Base-by-base conservation (phyloP, 2,113 vertebrate genomes). In the Eubucco bourcierii region DNA sequence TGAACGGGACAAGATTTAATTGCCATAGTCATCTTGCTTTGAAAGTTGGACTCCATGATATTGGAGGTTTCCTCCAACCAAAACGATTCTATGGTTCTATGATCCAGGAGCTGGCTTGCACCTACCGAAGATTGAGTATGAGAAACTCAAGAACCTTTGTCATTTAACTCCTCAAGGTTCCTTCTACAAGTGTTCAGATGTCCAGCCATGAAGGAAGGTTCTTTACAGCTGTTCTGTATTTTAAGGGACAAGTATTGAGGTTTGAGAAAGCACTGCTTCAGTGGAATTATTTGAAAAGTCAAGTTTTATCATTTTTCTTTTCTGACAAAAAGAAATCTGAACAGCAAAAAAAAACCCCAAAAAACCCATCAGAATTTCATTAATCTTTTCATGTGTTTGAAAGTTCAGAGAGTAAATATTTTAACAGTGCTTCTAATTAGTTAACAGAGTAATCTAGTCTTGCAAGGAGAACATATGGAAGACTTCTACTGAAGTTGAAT, bases 401-500 rank as follows among this genome's bases (percentile, higher is more conserved):
- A 90, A 73, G 39, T 90, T 81, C 46, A 87, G 25, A 84, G 13
- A 70, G 92, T 89, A 94, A 96, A 90, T 94, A 95, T 96, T 95
- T 90, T 68, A 93, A 64, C 24, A 73, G n/a, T 72, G 34, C n/a
- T 88, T 81, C 64, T 94, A 95, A 95, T 93, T 88, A 91, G 60
- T 75, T 87, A 94, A 68, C 61, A 76, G 55, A 73, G 52, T 67
- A 61, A 85, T 84, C 64, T 93, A 83, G 27, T 91, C 58, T 89
- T 91, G 39, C 85, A 87, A 92, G 44, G n/a, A 75, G 50, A 53
- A 87, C 3, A n/a, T 77, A 93, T 82, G 87, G 89, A 92, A 94
- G 82, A 84, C 59, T 74, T 93, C 84, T 90, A 17, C 46, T 72
- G 27, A 82, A 74, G 25, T 27, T 92, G 68, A 92, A 87, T 13